These are phyloP conservation scores for Etia nguti DNA, from an alignment of 2,113 vertebrate genomes.

Conservation along the genomic window DNA sequence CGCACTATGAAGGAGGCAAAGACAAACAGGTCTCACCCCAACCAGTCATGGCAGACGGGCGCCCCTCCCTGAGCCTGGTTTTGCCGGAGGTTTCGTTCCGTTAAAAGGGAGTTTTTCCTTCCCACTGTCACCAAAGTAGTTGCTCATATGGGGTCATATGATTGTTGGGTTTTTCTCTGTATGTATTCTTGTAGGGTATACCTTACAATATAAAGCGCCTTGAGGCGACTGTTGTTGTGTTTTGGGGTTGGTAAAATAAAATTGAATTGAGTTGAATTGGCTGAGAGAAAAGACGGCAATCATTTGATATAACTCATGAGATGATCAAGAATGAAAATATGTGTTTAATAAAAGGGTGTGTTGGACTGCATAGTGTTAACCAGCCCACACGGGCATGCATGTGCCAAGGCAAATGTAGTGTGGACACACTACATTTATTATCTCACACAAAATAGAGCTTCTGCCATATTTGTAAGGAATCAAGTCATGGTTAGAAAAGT, in stretches of 20 bases:
- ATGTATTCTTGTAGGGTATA: not conserved
- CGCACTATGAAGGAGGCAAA: not conserved
- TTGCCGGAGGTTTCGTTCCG: not conserved
- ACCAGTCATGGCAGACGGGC: not conserved
- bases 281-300: not conserved
- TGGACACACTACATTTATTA: not conserved
- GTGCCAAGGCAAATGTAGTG: not conserved
- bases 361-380: conserved; percentile 20
- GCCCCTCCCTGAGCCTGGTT: not conserved
- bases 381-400: not conserved
- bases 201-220: not conserved
- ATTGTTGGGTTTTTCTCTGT: not conserved
- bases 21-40: not conserved
- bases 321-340: not conserved
- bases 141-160: not conserved
- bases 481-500: not conserved
- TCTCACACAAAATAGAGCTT: not conserved
- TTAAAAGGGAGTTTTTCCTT: not conserved
- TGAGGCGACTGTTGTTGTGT: not conserved
- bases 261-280: not conserved
- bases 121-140: not conserved
- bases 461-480: not conserved
- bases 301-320: not conserved
- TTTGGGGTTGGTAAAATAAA: too few species aligned
- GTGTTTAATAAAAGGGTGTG: not conserved